These are phyloP conservation scores for Corydoras sp. DNA, from an alignment of 2,113 vertebrate genomes.

Conservation along the genomic window DNA sequence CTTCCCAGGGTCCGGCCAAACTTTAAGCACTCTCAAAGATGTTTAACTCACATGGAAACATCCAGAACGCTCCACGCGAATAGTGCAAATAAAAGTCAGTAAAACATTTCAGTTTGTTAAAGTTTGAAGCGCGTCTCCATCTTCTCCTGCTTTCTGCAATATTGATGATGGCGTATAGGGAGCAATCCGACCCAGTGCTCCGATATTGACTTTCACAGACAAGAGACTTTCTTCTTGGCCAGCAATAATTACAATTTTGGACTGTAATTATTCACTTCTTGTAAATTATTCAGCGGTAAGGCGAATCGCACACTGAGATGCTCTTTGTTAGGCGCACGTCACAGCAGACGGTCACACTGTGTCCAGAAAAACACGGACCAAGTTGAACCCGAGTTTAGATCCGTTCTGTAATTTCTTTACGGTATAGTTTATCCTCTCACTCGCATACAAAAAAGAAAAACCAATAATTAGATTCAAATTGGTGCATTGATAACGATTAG, in stretches of 20 bases:
- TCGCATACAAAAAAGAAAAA: too few relatives aligned
- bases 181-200: constrained; percentile 55
- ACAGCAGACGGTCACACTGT: constrained; percentile 11
- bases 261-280: constrained; percentile 74
- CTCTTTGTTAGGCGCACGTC: constrained; percentile 16
- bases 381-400: too few relatives aligned
- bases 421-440: too few relatives aligned
- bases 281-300: constrained; percentile 68
- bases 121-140: not conserved
- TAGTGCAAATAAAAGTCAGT: too few relatives aligned
- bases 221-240: constrained; percentile 49
- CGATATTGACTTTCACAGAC: constrained; percentile 52
- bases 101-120: too few relatives aligned
- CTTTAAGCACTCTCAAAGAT: not conserved
- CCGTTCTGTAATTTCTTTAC: too few relatives aligned
- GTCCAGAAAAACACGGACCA: not conserved
- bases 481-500: too few relatives aligned
- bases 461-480: too few relatives aligned
- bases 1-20: constrained; percentile 39
- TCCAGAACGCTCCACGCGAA: too few relatives aligned
- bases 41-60: too few relatives aligned
- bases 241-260: constrained; percentile 66
- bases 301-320: constrained; percentile 37
- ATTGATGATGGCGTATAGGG: constrained; percentile 60
- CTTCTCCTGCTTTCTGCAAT: constrained; percentile 54